Conservation (phyloP, 2,113 vertebrate genomes). For the Myotis brandtii region DNA sequence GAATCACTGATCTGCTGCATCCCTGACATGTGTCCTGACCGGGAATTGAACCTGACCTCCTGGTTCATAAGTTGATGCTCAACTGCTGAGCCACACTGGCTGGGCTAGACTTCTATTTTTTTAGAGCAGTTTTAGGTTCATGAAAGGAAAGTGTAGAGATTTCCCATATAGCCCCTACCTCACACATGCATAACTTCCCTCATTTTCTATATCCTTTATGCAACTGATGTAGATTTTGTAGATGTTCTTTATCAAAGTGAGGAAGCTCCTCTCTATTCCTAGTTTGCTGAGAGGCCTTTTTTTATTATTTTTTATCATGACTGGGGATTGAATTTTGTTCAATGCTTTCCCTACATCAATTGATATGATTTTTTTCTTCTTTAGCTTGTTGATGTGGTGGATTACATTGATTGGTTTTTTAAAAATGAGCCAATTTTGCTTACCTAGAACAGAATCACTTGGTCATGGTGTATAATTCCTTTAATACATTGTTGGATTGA, state of each 20-base stretch:
- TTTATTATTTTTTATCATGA: background rate
- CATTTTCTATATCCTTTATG: background rate
- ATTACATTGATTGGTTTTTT: background rate
- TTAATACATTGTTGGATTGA: background rate
- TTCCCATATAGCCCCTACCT: background rate
- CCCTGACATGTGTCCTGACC: too few species aligned
- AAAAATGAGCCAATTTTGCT: background rate
- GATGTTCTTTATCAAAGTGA: background rate
- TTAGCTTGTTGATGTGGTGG: background rate
- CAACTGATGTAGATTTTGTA: background rate
- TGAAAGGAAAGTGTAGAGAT: background rate
- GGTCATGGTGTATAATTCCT: background rate
- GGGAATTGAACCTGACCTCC: too few species aligned
- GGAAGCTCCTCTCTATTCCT: background rate
- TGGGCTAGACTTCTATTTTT: background rate
- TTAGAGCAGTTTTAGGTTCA: background rate
- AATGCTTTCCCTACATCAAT: background rate
- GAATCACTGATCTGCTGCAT: too few species aligned
- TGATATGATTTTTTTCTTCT: conserved; percentile 18
- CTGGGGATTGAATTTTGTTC: background rate
- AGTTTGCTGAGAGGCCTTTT: background rate
- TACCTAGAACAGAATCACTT: background rate
- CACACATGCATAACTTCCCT: background rate
- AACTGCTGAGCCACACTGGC: too few species aligned
- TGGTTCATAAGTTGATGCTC: too few species aligned